Evolutionary conservation across 1,140 invertebrate species (phyloP), one percentile per base, ranked within the genome.

Genomic region (Phocides pigmalion): DNA sequence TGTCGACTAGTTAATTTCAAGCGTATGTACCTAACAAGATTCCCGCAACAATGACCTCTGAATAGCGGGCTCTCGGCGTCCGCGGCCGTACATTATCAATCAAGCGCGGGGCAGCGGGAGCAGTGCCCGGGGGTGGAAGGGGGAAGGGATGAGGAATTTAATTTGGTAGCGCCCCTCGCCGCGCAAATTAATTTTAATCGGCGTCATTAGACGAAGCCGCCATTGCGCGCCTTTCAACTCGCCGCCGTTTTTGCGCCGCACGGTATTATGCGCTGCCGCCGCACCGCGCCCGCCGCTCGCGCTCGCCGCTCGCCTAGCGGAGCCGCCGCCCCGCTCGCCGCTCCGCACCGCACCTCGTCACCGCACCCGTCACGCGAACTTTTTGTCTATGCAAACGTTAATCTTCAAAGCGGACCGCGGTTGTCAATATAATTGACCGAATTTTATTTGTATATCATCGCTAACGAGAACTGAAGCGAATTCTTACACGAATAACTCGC

Each of bases 111-210:
- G 20, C 20, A 9, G 50, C 20, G 53, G 47, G 62, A 1, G 28
- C 22, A 22, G 22, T 2, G 28, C 1, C 4, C 3, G 28, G 8
- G 4, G 8, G 59, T 1, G 53, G 16, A 39, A 39, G 62, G 41
- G 11, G 59, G 28, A 56, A 61, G 37, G 58, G 49, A 17, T 19
- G 65, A 68, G 67, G 76, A 79, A 81, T 83, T 81, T 81, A 79
- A 81, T 83, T 79, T 74, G 74, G 70, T 65, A 49, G 70, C 53
- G 54, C 67, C 53, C 66, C 49, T 66, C 68, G 63, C 58, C 66
- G 78, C 73, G 76, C 77, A 80, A 86, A 88, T 88, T 87, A 84
- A 88, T 88, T 84, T 84, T 88, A 84, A 88, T 88, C 80, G 79
- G 65, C 74, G 76, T 86, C 80, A 88, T 88, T 88, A 87, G 78